phyloP scores from a whole-genome alignment of 1,140 invertebrate species.

The Drosophila jambulina region DNA sequence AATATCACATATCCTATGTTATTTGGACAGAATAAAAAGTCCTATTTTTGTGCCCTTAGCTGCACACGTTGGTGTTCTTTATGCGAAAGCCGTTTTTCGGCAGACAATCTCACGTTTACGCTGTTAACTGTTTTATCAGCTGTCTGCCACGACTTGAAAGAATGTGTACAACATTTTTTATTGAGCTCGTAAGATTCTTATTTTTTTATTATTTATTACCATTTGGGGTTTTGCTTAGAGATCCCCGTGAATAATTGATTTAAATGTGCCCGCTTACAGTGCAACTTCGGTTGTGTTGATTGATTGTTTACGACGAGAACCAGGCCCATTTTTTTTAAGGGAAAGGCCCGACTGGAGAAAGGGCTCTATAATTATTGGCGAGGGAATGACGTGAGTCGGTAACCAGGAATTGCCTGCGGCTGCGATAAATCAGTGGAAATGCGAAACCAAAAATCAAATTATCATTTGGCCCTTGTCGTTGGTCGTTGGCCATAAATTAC shows the following conservation, averaged over 20 bases:
- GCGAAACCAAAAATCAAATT: conserved; percentile 31
- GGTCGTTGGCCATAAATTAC: conserved; percentile 33
- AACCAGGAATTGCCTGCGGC: conserved; percentile 27
- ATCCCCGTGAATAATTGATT: conserved; percentile 19
- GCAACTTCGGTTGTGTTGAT: conserved; percentile 8
- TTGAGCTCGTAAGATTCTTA: background rate
- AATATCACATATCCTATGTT: no score
- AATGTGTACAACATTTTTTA: background rate
- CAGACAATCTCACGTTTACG: conserved; percentile 36
- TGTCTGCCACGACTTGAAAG: conserved; percentile 14
- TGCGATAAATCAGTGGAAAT: conserved; percentile 29
- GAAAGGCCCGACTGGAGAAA: conserved; percentile 19
- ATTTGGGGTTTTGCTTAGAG: background rate
- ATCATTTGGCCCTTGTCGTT: conserved; percentile 23
- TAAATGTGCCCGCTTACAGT: conserved; percentile 1
- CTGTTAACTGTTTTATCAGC: conserved; percentile 41
- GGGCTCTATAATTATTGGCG: background rate
- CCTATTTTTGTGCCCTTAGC: background rate
- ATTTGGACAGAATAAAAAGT: no score
- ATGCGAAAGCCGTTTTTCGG: conserved; percentile 1
- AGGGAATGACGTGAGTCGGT: conserved; percentile 2
- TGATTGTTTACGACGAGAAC: conserved; percentile 11
- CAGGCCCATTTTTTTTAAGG: background rate
- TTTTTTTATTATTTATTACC: background rate
- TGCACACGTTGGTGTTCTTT: background rate